Percentiles rank a stretch among this genome's conserved stretches.
These are phyloP conservation scores for Muscicapa striata DNA, from an alignment of 2,797 vertebrate species.

Conservation along the genomic window DNA sequence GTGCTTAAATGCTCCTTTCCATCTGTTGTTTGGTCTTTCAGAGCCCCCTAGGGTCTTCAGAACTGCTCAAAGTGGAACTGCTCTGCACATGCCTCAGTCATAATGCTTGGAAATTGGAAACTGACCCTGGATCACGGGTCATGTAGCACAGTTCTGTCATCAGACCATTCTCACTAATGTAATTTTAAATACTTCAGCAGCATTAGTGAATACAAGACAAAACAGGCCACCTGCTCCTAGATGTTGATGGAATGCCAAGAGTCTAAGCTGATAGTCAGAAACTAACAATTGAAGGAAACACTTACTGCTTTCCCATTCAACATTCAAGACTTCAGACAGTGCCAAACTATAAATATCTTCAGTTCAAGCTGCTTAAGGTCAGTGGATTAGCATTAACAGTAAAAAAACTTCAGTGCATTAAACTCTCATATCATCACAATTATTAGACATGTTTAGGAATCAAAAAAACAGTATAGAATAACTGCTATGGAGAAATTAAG, in stretches of 20 bases:
- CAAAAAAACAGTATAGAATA: neutral
- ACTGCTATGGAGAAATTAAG: neutral
- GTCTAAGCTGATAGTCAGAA: neutral
- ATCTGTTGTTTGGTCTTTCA: neutral
- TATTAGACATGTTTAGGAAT: neutral
- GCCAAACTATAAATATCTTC: constrained; percentile 22
- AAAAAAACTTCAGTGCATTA: neutral
- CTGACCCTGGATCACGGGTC: neutral
- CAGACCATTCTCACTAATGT: neutral
- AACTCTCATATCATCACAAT: neutral
- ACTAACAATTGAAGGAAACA: neutral
- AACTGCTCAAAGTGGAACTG: neutral
- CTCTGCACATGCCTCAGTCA: neutral
- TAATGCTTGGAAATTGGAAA: neutral
- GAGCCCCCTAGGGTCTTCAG: neutral
- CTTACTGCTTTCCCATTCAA: neutral
- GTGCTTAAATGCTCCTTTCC: neutral
- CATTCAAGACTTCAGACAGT: neutral
- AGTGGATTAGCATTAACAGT: neutral
- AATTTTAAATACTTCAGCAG: neutral
- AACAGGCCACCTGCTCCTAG: constrained; percentile 7
- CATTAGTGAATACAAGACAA: neutral
- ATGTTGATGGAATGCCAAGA: neutral
- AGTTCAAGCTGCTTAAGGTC: neutral
- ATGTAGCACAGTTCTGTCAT: neutral